Evolutionary conservation across 2,113 vertebrate genomes (phyloP).

Genomic region (Zootoca vivipara): DNA sequence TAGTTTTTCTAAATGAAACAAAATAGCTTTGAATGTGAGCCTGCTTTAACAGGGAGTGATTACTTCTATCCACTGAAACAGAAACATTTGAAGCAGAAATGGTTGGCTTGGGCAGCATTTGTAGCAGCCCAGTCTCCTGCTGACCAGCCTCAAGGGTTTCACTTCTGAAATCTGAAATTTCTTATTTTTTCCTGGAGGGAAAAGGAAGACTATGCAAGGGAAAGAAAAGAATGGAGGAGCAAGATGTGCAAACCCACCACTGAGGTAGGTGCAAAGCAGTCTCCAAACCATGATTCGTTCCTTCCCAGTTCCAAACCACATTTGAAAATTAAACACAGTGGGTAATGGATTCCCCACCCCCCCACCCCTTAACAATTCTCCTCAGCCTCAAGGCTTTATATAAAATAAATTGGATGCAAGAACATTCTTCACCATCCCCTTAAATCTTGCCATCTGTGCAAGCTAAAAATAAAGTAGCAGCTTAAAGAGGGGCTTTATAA

Average conservation of each 20-base stretch:
- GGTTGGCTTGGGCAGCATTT: not conserved
- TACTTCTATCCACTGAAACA: not conserved
- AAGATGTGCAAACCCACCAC: not conserved
- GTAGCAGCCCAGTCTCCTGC: too few relatives aligned
- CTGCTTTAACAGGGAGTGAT: not conserved
- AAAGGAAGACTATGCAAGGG: not conserved
- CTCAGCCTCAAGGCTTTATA: constrained; percentile 28
- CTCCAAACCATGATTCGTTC: not conserved
- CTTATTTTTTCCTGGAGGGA: not conserved
- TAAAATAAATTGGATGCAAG: constrained; percentile 44
- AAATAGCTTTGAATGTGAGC: not conserved
- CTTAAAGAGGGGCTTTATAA: constrained; percentile 45
- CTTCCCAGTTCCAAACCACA: not conserved
- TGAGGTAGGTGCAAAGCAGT: not conserved
- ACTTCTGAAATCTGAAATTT: not conserved
- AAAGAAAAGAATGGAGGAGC: not conserved
- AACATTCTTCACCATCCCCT: constrained; percentile 41
- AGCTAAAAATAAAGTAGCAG: constrained; percentile 56
- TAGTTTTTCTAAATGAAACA: not conserved
- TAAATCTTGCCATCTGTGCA: constrained; percentile 48
- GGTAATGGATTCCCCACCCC: not conserved
- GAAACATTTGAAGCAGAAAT: not conserved
- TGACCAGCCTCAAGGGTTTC: not conserved
- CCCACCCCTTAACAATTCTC: not conserved
- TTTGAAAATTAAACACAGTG: not conserved